Evolutionary conservation across 2,797 vertebrate genomes (phyloP).

Genomic region (Crax fasciolata): DNA sequence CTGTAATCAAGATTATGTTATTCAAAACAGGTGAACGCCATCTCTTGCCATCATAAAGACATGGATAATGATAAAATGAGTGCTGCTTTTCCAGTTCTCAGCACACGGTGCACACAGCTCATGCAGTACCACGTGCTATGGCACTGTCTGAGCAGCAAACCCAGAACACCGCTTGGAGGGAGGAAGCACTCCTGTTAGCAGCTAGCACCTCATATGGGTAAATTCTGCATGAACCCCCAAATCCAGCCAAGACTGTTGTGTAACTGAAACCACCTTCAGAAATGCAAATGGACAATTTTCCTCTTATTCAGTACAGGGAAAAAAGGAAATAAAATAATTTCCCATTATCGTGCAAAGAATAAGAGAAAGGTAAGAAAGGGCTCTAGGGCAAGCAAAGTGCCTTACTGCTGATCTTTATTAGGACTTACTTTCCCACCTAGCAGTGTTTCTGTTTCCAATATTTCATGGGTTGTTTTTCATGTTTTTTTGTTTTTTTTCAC

Average conservation of each 20-base stretch:
- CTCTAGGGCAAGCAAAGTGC: conserved; percentile 29
- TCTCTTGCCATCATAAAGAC: neutral
- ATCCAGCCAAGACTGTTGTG: neutral
- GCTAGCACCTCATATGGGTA: neutral
- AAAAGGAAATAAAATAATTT: conserved; percentile 17
- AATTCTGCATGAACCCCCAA: neutral
- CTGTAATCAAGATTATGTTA: neutral
- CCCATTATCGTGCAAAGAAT: conserved; percentile 4
- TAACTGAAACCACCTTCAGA: neutral
- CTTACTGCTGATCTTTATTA: conserved; percentile 19
- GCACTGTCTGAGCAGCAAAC: neutral
- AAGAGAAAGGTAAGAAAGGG: conserved; percentile 50
- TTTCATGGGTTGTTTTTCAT: neutral
- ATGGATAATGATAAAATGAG: neutral
- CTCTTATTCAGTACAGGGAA: neutral
- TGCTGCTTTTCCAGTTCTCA: neutral
- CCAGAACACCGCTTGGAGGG: neutral
- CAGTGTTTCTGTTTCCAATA: neutral
- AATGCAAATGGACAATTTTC: neutral
- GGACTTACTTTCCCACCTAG: conserved; percentile 6
- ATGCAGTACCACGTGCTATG: neutral
- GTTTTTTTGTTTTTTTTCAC: neutral
- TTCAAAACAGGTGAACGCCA: neutral
- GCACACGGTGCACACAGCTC: neutral
- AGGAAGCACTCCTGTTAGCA: neutral